Evolutionary conservation across 2,113 vertebrate species (phyloP).

Genomic region (Coregonus clupeaformis): DNA sequence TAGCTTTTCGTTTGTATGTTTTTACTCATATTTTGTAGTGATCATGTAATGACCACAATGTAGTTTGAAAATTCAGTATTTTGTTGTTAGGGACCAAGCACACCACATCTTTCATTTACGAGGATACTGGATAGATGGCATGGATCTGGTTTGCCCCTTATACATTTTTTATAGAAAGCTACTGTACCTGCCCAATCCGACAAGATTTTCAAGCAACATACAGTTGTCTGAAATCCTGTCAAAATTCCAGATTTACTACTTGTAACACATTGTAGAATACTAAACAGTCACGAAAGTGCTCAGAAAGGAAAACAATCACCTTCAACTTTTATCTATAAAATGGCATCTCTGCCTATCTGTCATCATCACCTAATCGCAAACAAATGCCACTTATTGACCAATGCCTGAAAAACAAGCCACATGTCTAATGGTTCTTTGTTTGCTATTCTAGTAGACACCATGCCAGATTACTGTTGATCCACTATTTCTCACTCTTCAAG

Average conservation of each 20-base stretch:
- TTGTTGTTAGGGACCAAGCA: conserved; percentile 13
- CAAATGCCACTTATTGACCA: conserved; percentile 30
- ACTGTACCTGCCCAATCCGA: conserved; percentile 51
- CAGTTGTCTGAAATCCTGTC: not conserved
- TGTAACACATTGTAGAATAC: not conserved
- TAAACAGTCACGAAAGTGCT: conserved; percentile 16
- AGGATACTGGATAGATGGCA: not conserved
- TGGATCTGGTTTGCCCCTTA: conserved; percentile 30
- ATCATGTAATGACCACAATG: conserved; percentile 1
- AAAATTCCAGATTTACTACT: not conserved
- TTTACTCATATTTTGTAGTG: not conserved
- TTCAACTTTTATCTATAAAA: not conserved
- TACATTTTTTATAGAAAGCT: conserved; percentile 47
- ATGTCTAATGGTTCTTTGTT: conserved; percentile 38
- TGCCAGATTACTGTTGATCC: conserved; percentile 8
- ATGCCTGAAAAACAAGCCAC: conserved; percentile 53
- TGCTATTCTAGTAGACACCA: conserved; percentile 30
- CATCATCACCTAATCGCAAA: too few relatives aligned
- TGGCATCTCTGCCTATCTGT: too few relatives aligned
- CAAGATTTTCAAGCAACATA: conserved; percentile 22
- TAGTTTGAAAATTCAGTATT: conserved; percentile 14
- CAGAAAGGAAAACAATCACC: not conserved
- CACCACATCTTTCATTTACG: not conserved
- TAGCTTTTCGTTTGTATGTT: conserved; percentile 31
- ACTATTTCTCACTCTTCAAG: not conserved